A percentile compares a stretch with the other conserved stretches of the same genome.
Conservation (phyloP, 2,888 invertebrate genomes). For the Callinectes sapidus region DNA sequence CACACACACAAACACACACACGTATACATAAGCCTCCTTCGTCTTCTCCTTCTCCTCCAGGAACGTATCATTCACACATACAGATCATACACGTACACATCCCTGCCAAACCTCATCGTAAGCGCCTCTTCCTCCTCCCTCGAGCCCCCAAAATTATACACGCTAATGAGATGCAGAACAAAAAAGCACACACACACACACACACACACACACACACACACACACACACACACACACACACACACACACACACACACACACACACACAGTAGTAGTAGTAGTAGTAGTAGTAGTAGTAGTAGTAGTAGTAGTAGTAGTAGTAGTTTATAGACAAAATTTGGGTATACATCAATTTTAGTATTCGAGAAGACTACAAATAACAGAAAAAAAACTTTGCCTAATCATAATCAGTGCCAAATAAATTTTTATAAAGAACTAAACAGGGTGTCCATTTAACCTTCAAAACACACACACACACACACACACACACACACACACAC, state of each 20-base stretch:
- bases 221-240: neutral
- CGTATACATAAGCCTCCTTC: neutral
- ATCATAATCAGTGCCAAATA: too few species aligned
- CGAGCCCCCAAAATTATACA: neutral
- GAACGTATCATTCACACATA: slow-evolving; percentile 24
- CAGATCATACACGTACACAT: neutral
- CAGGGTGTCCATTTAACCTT: too few species aligned
- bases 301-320: too few species aligned
- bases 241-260: neutral
- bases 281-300: too few species aligned
- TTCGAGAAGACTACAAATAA: too few species aligned
- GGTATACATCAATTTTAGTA: too few species aligned
- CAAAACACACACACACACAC: too few species aligned
- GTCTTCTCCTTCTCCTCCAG: neutral
- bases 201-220: neutral
- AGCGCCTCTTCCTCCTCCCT: neutral
- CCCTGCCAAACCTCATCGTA: neutral
- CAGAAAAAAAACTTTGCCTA: too few species aligned
- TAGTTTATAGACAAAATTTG: too few species aligned
- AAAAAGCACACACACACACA: neutral
- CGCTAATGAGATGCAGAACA: neutral
- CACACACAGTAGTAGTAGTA: too few species aligned
- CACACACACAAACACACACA: neutral
- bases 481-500: neutral
- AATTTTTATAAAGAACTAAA: too few species aligned